These are phyloP conservation scores for Brachyalestes nurse DNA, from an alignment of 2,797 vertebrate genomes.

Conservation along the genomic window DNA sequence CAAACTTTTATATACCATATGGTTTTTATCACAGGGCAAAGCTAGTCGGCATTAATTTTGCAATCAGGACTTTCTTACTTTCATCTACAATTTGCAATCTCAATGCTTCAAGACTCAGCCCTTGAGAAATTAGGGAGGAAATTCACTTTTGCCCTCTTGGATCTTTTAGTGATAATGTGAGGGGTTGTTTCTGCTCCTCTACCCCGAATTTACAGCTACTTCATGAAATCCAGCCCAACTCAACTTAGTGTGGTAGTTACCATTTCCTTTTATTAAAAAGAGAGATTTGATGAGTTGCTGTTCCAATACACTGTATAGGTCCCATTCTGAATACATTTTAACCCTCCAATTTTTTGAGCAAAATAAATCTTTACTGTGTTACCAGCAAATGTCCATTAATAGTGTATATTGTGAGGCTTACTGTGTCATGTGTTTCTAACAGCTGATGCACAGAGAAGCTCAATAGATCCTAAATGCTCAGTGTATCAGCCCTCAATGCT, in stretches of 20 bases:
- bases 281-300: constrained; percentile 12
- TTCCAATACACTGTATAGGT: neutral
- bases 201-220: constrained; percentile 26
- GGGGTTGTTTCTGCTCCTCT: constrained; percentile 22
- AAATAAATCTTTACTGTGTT: constrained; percentile 42
- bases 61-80: neutral
- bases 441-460: constrained; percentile 32
- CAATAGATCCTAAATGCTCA: constrained; percentile 48
- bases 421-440: constrained; percentile 47
- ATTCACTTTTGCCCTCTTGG: constrained; percentile 5
- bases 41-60: constrained; percentile 11
- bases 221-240: constrained; percentile 35
- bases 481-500: constrained; percentile 46
- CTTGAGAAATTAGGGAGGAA: constrained; percentile 3
- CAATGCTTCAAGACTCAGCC: neutral
- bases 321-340: constrained; percentile 19
- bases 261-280: constrained; percentile 36
- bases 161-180: constrained; percentile 8
- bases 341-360: constrained; percentile 12
- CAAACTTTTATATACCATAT: too few species aligned
- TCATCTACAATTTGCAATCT: neutral
- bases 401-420: constrained; percentile 44
- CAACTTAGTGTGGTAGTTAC: constrained; percentile 42
- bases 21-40: constrained; percentile 1
- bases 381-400: constrained; percentile 45